These are phyloP conservation scores for Halictus ligatus DNA, from an alignment of 2,888 invertebrate species.

Conservation along the genomic window DNA sequence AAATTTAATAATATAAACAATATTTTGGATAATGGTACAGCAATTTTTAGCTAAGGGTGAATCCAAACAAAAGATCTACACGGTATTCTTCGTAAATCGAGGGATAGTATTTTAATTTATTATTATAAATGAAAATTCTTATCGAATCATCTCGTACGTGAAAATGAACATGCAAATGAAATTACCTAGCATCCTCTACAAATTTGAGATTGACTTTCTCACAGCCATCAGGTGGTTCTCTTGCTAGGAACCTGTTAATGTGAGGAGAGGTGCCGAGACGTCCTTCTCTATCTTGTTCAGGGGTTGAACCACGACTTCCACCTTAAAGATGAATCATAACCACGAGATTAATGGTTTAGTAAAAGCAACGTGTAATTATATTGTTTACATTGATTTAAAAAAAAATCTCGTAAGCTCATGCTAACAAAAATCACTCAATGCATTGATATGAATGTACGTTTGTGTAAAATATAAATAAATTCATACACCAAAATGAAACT, in stretches of 20 bases:
- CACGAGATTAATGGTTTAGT: slow-evolving; percentile 9
- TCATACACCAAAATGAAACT: slow-evolving; percentile 24
- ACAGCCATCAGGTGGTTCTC: slow-evolving; percentile 96
- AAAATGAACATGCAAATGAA: slow-evolving; percentile 25
- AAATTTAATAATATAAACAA: no score
- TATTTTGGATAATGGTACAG: no score
- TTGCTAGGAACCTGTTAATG: slow-evolving; percentile 93
- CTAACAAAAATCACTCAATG: slow-evolving; percentile 49
- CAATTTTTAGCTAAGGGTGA: no score
- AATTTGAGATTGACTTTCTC: slow-evolving; percentile 92
- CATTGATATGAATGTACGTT: slow-evolving; percentile 30
- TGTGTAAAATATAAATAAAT: slow-evolving; percentile 18
- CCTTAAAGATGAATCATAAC: slow-evolving; percentile 84
- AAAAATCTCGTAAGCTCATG: slow-evolving; percentile 52
- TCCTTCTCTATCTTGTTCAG: slow-evolving; percentile 89
- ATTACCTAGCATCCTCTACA: slow-evolving; percentile 86
- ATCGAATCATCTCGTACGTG: background rate
- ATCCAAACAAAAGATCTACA: no score
- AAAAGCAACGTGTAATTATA: background rate
- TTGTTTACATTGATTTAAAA: slow-evolving; percentile 37
- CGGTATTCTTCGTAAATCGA: no score
- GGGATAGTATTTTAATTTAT: no score
- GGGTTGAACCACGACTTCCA: slow-evolving; percentile 91
- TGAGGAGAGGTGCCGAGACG: slow-evolving; percentile 92
- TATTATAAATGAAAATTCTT: slow-evolving; percentile 2